Evolutionary conservation across 2,797 vertebrate genomes (phyloP).

Genomic region (Rhinoraja longicauda): DNA sequence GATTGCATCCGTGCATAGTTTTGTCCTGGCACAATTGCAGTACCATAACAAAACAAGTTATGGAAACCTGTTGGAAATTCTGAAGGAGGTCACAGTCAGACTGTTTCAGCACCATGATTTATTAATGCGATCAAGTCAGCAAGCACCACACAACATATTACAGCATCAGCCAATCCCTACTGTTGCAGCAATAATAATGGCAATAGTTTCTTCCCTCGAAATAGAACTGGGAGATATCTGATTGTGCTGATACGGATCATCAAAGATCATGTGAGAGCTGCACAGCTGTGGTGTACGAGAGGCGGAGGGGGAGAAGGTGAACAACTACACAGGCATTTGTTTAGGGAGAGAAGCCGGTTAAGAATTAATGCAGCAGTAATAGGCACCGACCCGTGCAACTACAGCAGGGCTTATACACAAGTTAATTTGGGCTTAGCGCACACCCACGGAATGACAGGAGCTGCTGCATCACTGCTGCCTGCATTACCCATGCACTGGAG

Average conservation of each 20-base stretch:
- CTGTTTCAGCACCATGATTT: conserved; percentile 41
- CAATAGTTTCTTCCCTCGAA: not conserved
- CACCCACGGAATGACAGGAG: too few species aligned
- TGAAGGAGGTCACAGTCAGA: conserved; percentile 37
- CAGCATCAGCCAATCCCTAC: not conserved
- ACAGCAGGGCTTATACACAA: not conserved
- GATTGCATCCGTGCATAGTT: too few species aligned
- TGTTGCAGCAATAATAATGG: not conserved
- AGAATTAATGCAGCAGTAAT: not conserved
- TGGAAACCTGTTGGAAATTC: conserved; percentile 40
- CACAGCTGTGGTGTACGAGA: not conserved
- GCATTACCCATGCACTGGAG: not conserved
- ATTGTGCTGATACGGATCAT: not conserved
- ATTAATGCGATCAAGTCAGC: conserved; percentile 43
- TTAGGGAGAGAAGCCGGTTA: not conserved
- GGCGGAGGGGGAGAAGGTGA: not conserved
- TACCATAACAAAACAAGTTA: not conserved
- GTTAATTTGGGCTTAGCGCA: conserved; percentile 3
- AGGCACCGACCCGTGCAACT: not conserved
- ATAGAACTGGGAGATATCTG: not conserved
- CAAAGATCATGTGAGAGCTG: conserved; percentile 6
- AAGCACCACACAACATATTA: not conserved
- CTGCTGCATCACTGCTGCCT: not conserved
- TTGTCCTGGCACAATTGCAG: not conserved
- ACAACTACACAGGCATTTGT: not conserved